These are phyloP conservation scores for Mylabris phalerata DNA, from an alignment of 1,140 invertebrate genomes.

Conservation along the genomic window DNA sequence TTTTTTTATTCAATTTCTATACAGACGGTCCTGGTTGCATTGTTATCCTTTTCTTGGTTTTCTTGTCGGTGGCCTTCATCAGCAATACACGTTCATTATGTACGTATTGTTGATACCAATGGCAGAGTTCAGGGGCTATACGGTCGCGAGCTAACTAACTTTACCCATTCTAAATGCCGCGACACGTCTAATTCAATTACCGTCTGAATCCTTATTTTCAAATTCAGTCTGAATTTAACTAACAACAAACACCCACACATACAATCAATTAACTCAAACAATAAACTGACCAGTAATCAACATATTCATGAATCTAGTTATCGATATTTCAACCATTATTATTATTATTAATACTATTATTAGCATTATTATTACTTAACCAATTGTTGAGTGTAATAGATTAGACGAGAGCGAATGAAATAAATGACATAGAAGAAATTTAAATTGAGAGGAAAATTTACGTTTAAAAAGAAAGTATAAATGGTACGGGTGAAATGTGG, in stretches of 20 bases:
- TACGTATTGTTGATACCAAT: constrained; percentile 10
- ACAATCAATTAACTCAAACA: constrained; percentile 12
- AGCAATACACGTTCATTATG: constrained; percentile 14
- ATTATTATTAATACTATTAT: background rate
- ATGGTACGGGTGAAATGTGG: too few species aligned
- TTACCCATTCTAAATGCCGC: constrained; percentile 6
- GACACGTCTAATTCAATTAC: constrained; percentile 11
- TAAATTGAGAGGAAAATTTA: too few species aligned
- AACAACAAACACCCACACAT: background rate
- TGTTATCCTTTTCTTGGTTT: background rate
- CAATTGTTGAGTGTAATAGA: too few species aligned
- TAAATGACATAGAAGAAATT: too few species aligned
- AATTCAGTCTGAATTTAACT: background rate
- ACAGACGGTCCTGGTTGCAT: too few species aligned
- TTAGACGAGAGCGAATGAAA: too few species aligned
- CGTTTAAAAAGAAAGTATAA: too few species aligned
- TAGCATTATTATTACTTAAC: too few species aligned
- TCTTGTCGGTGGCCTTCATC: background rate
- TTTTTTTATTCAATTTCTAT: too few species aligned
- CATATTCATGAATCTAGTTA: constrained; percentile 11
- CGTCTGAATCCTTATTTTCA: background rate
- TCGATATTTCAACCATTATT: background rate
- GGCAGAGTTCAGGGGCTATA: constrained; percentile 12
- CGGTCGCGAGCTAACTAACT: constrained; percentile 2
- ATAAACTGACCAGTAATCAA: constrained; percentile 10